A percentile compares a stretch with the other conserved stretches of the same genome.
phyloP scores from a whole-genome alignment of 2,113 vertebrate species.

The Saguinus imperator region DNA sequence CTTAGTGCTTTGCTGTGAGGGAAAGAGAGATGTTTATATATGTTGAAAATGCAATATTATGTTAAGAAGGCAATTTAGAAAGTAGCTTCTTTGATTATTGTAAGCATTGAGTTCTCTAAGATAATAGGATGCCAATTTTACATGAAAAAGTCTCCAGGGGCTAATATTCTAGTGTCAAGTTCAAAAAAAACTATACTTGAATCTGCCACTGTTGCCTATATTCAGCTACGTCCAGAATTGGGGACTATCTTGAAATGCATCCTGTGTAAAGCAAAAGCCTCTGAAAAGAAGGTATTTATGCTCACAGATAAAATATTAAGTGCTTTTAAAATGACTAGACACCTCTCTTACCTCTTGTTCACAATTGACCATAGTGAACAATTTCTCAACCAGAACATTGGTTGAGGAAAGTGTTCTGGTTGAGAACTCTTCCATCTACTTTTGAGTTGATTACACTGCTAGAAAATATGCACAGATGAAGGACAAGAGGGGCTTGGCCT shows the following conservation, averaged over 20 bases:
- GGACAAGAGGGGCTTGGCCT: neutral
- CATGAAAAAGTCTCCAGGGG: neutral
- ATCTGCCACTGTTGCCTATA: neutral
- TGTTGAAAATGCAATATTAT: neutral
- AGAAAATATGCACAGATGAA: neutral
- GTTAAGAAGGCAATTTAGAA: neutral
- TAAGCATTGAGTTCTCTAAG: neutral
- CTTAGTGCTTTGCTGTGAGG: neutral
- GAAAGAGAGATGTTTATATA: neutral
- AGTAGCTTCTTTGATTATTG: neutral
- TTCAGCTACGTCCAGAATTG: neutral
- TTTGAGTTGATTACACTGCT: neutral
- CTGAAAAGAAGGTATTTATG: neutral
- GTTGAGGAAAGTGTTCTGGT: neutral
- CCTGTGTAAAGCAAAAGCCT: constrained; percentile 4
- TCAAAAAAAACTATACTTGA: neutral
- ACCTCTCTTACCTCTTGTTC: neutral
- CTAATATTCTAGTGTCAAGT: neutral
- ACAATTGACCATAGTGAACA: neutral
- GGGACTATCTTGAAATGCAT: neutral
- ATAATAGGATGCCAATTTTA: neutral
- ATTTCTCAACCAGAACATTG: no score
- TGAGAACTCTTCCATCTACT: neutral
- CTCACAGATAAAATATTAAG: neutral
- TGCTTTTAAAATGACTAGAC: neutral